Percentiles rank a stretch among this genome's conserved stretches.
phyloP scores from a whole-genome alignment of 2,888 invertebrate species.

The Clitarchus hookeri region DNA sequence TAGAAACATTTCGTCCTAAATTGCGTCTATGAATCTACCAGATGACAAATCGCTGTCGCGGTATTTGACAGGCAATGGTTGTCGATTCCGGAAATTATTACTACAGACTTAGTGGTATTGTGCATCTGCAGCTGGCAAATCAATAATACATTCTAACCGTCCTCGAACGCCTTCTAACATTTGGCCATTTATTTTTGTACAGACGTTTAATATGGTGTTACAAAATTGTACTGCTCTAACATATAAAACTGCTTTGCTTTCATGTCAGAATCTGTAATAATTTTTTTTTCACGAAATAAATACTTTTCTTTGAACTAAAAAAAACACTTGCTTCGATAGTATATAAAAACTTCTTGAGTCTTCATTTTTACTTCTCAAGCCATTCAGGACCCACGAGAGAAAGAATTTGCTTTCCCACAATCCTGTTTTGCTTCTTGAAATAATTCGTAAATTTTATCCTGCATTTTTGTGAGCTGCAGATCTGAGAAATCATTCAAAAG shows the following conservation, averaged over 20 bases:
- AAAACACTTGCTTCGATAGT: background rate
- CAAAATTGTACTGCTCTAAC: slow-evolving; percentile 11
- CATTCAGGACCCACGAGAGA: background rate
- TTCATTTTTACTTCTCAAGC: background rate
- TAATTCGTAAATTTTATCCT: no score
- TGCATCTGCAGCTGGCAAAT: background rate
- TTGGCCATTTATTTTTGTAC: background rate
- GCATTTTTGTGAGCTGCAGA: no score
- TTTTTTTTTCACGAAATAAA: background rate
- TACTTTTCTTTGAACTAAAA: background rate
- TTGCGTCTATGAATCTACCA: background rate
- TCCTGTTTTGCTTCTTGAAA: background rate
- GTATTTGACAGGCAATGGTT: background rate
- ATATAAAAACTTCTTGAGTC: background rate
- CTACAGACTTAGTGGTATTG: background rate
- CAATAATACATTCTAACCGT: background rate
- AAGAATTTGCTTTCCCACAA: background rate
- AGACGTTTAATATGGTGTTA: background rate
- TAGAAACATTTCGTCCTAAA: background rate
- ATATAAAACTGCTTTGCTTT: background rate
- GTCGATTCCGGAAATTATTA: background rate
- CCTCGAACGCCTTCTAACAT: background rate
- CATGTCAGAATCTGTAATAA: background rate
- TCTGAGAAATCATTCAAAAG: no score
- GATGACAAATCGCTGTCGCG: background rate